Base-by-base conservation (phyloP, 1,140 invertebrate genomes). In the Drosophila arawakana region DNA sequence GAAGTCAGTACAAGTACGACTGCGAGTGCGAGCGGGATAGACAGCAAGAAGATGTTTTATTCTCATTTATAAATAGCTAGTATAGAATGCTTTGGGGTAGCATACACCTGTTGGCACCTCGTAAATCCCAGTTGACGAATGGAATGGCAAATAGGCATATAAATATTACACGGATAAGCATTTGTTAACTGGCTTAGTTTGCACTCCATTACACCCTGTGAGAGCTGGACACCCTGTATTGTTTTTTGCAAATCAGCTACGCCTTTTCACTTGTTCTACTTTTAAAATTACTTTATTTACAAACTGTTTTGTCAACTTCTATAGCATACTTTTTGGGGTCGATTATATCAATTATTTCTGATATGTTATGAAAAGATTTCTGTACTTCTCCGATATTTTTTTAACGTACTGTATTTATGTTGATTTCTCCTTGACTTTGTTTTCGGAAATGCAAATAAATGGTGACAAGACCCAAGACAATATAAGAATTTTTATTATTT, bases 111-210 rank as follows among this genome's bases (percentile, higher is more conserved):
- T 68, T 68, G 65, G 8, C 13, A 59, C n/a, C 52, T 50, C 18
- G 34, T 67, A 67, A 73, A 59, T 50, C 54, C 43, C 54, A 66
- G 69, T 66, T 63, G 59, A 63, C 60, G 63, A 50, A 62, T 69
- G 66, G 46, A 35, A 61, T 58, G 18, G 55, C 43, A 46, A 46
- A 46, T 46, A 8, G 43, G 44, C 7, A 11, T 21, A 30, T 30
- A 50, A 50, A 50, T 50, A 11, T 25, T 50, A 50, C 1, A 13
- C 41, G 41, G 25, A 50, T 50, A 25, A 30, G 25, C 21, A 50
- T 50, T 30, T 50, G 49, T 43, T 43, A n/a, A 30, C 25, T 10
- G 8, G 21, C 25, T 50, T 50, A 18, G 44, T 47, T 21, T 47
- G 18, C 8, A 10, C 15, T 18, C 44, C 44, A 47, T 47, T 47